Evolutionary conservation across 2,888 invertebrate genomes (phyloP).

Genomic region (Hemaris fuciformis): DNA sequence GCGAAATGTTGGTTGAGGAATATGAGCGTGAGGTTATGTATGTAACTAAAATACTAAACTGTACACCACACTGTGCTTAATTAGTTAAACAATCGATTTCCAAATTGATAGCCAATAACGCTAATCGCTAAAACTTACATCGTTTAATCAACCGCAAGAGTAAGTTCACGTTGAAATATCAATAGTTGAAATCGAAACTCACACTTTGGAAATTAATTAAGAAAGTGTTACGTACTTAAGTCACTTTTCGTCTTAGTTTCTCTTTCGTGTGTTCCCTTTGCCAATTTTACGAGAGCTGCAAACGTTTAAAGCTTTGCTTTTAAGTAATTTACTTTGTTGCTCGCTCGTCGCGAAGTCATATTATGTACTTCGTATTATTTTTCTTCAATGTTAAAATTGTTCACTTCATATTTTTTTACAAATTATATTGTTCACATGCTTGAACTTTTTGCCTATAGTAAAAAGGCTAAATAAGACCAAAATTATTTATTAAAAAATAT

Average conservation of each 20-base stretch:
- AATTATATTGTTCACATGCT: no score
- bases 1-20: no score
- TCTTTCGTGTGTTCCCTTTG: constrained; percentile 19
- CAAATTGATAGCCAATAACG: neutral
- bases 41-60: no score
- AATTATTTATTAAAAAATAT: no score
- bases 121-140: neutral
- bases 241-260: constrained; percentile 28
- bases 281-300: constrained; percentile 9
- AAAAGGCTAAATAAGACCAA: no score
- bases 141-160: constrained; percentile 6
- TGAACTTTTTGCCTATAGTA: no score
- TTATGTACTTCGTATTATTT: no score
- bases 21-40: no score
- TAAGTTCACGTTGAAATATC: constrained; percentile 30
- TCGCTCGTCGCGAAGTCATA: no score
- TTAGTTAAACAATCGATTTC: neutral
- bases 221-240: constrained; percentile 30
- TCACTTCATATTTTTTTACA: no score
- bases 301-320: constrained; percentile 10
- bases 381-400: no score
- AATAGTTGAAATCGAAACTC: constrained; percentile 29
- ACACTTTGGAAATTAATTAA: constrained; percentile 39
- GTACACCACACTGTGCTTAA: neutral
- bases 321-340: neutral